phyloP scores from a whole-genome alignment of 2,888 invertebrate species.

The Apocheima hispidaria region DNA sequence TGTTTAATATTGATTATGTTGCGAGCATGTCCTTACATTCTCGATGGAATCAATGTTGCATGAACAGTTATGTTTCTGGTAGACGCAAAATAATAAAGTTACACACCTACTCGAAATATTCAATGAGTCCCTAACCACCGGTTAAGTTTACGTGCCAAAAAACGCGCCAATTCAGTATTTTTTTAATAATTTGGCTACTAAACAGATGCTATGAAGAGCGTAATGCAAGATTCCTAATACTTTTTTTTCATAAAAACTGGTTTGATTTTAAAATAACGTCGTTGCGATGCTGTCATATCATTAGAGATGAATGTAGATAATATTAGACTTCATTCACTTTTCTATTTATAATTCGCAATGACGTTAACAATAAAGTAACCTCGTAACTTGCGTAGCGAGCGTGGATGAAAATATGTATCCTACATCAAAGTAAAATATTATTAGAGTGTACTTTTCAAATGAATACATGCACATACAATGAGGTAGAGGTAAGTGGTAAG shows the following conservation, averaged over 20 bases:
- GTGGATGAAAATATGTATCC: slow-evolving; percentile 24
- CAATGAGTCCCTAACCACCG: no score
- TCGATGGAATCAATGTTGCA: no score
- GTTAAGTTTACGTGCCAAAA: slow-evolving; percentile 8
- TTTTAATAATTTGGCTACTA: slow-evolving; percentile 1
- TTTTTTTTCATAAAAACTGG: slow-evolving; percentile 7
- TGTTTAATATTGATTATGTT: no score
- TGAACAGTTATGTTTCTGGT: no score
- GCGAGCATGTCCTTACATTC: no score
- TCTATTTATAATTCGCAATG: slow-evolving; percentile 31
- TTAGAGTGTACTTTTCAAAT: slow-evolving; percentile 25
- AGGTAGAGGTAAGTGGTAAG: slow-evolving; percentile 42
- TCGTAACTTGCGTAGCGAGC: slow-evolving; percentile 25
- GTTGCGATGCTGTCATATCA: slow-evolving; percentile 6
- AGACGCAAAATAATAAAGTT: neutral
- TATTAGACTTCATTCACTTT: slow-evolving; percentile 34
- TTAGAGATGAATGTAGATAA: slow-evolving; percentile 15
- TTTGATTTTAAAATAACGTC: slow-evolving; percentile 3
- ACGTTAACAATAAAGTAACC: slow-evolving; percentile 24
- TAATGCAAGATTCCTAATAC: slow-evolving; percentile 1
- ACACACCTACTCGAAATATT: no score
- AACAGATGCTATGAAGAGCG: slow-evolving; percentile 17
- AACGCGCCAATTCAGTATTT: neutral
- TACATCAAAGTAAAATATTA: slow-evolving; percentile 21
- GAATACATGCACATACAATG: slow-evolving; percentile 51